Conservation (phyloP, 2,797 vertebrate genomes). For the Poeciliopsis turneri region DNA sequence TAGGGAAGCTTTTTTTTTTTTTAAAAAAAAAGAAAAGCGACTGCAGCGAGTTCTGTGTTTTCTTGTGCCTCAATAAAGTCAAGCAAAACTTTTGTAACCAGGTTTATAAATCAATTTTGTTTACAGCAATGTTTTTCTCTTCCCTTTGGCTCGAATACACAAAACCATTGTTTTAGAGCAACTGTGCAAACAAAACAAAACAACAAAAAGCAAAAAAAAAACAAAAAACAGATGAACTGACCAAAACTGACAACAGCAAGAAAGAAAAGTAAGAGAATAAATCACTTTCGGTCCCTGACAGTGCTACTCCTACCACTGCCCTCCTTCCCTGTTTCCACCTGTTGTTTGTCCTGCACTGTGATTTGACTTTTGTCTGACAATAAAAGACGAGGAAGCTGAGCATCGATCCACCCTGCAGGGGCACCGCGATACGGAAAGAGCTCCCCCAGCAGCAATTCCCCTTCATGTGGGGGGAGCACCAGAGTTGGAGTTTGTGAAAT, state of each 20-base stretch:
- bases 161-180: neutral
- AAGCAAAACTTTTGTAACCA: neutral
- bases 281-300: neutral
- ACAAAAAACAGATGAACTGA: neutral
- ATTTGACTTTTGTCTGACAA: constrained; percentile 19
- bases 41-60: neutral
- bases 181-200: neutral
- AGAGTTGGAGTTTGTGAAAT: constrained; percentile 9
- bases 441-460: constrained; percentile 9
- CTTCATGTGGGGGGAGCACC: constrained; percentile 5
- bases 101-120: neutral
- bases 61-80: neutral
- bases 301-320: neutral
- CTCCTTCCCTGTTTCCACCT: neutral
- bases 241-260: neutral
- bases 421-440: constrained; percentile 4
- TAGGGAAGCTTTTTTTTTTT: too few relatives aligned
- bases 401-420: constrained; percentile 31
- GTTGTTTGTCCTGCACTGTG: constrained; percentile 17
- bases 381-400: constrained; percentile 23
- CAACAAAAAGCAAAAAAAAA: too few relatives aligned
- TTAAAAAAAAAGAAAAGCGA: neutral
- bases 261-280: neutral
- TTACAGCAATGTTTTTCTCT: neutral
- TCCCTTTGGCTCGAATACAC: neutral